phyloP scores from a whole-genome alignment of 2,888 invertebrate genomes.

The Harpalus rufipes region DNA sequence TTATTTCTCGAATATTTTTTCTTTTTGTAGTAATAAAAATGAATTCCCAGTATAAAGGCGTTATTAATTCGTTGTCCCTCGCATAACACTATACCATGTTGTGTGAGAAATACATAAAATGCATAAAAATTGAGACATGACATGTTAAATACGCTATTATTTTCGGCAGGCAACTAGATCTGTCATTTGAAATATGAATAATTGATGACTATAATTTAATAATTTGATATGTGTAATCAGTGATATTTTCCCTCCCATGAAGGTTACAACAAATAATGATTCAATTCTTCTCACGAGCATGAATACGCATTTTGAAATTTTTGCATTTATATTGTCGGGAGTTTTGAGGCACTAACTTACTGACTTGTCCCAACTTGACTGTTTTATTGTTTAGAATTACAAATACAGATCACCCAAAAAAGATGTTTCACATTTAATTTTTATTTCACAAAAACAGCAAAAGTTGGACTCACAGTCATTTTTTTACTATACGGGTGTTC shows the following conservation, averaged over 20 bases:
- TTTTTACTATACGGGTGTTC: too few relatives aligned
- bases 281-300: neutral
- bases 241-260: neutral
- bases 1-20: too few relatives aligned
- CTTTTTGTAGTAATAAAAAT: too few relatives aligned
- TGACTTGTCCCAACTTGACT: neutral
- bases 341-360: slow-evolving; percentile 2
- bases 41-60: too few relatives aligned
- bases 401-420: too few relatives aligned
- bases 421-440: too few relatives aligned
- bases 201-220: neutral
- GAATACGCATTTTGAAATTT: neutral
- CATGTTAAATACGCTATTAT: neutral
- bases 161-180: neutral
- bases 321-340: neutral
- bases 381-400: slow-evolving; percentile 1
- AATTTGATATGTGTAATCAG: neutral
- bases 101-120: too few relatives aligned
- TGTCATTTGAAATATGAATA: neutral
- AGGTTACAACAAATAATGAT: slow-evolving; percentile 2
- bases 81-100: too few relatives aligned
- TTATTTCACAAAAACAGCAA: too few relatives aligned
- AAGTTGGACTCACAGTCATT: too few relatives aligned
- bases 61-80: too few relatives aligned
- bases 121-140: too few relatives aligned